phyloP scores from a whole-genome alignment of 2,797 vertebrate species.

The Phylloscopus collybita region DNA sequence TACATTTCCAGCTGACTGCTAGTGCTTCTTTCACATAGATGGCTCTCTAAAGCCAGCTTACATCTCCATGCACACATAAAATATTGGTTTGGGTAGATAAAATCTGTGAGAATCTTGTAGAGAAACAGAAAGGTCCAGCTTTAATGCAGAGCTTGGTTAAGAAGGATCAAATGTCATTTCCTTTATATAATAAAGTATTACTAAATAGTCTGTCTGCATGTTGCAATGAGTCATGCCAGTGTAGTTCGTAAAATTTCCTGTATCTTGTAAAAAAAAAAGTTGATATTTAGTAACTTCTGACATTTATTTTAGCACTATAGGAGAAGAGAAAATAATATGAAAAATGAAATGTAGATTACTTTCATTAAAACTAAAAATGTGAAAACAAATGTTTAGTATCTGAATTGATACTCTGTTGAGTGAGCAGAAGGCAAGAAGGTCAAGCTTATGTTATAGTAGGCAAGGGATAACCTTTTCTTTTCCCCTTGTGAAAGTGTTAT shows the following conservation, averaged over 20 bases:
- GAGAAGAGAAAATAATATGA: not conserved
- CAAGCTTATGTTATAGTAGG: not conserved
- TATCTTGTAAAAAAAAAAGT: not conserved
- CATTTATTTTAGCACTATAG: not conserved
- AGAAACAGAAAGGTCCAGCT: conserved; percentile 33
- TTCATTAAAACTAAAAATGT: not conserved
- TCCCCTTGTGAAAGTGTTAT: not conserved
- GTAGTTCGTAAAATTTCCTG: conserved; percentile 7
- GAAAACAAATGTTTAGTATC: not conserved
- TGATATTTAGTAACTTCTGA: not conserved
- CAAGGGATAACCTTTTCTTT: not conserved
- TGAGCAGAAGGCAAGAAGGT: not conserved
- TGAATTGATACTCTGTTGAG: not conserved
- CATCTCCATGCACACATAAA: fast-evolving
- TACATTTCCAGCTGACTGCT: not conserved
- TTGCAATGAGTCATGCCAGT: conserved; percentile 31
- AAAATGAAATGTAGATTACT: not conserved
- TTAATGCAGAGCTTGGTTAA: not conserved
- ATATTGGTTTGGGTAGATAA: conserved; percentile 17
- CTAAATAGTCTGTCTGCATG: conserved; percentile 9
- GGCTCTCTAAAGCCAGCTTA: not conserved
- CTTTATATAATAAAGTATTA: conserved; percentile 43
- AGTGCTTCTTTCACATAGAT: not conserved
- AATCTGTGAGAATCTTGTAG: conserved; percentile 2
- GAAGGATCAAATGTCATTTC: conserved; percentile 58